Base-by-base conservation (phyloP, 1,140 invertebrate species). In the Nephila pilipes region DNA sequence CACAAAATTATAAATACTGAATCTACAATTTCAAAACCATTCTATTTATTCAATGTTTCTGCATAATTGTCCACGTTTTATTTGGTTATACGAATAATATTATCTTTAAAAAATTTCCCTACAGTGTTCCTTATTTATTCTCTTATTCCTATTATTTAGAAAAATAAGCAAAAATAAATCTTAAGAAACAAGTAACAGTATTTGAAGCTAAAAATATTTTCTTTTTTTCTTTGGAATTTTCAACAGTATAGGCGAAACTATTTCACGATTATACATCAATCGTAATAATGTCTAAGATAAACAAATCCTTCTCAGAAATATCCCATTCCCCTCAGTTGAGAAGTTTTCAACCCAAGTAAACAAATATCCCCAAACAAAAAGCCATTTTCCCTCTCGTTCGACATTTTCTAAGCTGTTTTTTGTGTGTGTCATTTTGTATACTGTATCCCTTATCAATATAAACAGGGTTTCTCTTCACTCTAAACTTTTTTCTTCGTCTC, bases 391-490 rank as follows among this genome's bases (percentile, higher is more conserved):
- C 29, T 18, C 69, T 5, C 29, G 5, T 0, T 60, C 58, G 58
- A 18, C 58, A 22, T 60, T 60, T 60, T 60, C 58, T 60, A 60
- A 60, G 12, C 58, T 22, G 22, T 5, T 22, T 46, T 46, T 46
- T 46, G 46, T 46, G 46, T 46, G 46, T 46, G 46, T 46, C 46
- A 46, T 46, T 46, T 10, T 10, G 6, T 46, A 22, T 22, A 18
- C 58, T 22, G 16, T 75, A 75, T 75, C 69, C 29, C 32, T 75
- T 75, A 75, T 14, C 69, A 75, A 75, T 75, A n/a, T n/a, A 75
- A 75, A 32, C 32, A 18, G 22, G 58, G 46, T 10, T 10, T 46
- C 46, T 46, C 46, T 10, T 10, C 46, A 38, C 38, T 12, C 58
- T 18, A 16, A 29, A 18, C 16, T 32, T 36, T 75, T 75, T 36